Evolutionary conservation across 2,113 vertebrate genomes (phyloP), one percentile per base, ranked within the genome.

Genomic region (Megaptera novaeangliae): DNA sequence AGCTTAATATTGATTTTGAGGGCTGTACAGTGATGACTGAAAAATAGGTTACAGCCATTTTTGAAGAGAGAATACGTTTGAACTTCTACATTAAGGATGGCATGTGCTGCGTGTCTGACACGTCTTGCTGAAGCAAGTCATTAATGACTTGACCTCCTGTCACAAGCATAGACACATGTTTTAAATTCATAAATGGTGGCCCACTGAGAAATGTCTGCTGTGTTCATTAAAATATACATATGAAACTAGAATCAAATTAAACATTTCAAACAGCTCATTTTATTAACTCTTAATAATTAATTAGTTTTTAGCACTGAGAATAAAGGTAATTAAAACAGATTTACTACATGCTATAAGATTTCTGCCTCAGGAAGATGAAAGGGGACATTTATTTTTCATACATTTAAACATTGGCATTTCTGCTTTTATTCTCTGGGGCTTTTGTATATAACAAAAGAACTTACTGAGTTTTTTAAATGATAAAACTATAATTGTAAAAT

Each of bases 311-410:
- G 44, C n/a, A 39, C 23, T 44, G 84, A 93, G 72, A 93, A 81
- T 90, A 93, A 95, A 96, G 59, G 84, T 92, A 96, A 97, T 97
- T 96, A 96, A 89, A 95, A 81, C 95, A 96, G 89, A 94, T 94
- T 93, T 94, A 64, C 49, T 90, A 49, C 17, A 25, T 84, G 74
- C 74, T 91, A 0, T 92, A 68, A 80, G 78, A 75, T 88, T 91
- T 89, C 72, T 95, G 72, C 83, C 20, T 89, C 49, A 46, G 88
- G 81, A 97, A 96, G 75, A 93, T 89, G 85, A 93, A 94, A 29
- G 15, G 55, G 10, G 34, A 55, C 78, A 34, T 83, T 97, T 96
- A 78, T 97, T 95, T 97, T 98, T 95, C 44, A 86, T 81, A 81
- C 34, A 86, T 39, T 93, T 84, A 77, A 96, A 88, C 41, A n/a